Conservation (phyloP, 2,797 vertebrate species). For the Streptopelia turtur region DNA sequence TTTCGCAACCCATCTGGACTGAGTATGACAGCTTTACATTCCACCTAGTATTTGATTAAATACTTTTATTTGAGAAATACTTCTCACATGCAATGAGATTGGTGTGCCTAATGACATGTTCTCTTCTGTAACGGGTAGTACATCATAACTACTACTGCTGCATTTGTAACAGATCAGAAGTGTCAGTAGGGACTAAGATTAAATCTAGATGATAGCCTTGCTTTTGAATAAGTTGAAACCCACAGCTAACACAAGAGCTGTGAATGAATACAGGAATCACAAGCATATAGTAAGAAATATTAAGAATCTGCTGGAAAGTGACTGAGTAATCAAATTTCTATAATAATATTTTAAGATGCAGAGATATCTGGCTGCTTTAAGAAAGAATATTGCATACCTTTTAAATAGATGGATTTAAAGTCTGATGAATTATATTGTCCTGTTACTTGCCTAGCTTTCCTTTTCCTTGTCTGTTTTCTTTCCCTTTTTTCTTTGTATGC, state of each 20-base stretch:
- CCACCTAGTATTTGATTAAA: conserved; percentile 60
- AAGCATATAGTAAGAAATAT: background rate
- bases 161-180: background rate
- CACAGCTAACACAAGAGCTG: background rate
- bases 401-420: background rate
- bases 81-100: background rate
- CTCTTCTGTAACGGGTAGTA: background rate
- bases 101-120: background rate
- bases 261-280: background rate
- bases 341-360: background rate
- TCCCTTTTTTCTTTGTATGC: background rate
- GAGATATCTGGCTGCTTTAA: background rate
- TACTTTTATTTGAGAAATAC: conserved; percentile 58
- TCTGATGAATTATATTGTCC: background rate
- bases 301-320: background rate
- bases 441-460: background rate
- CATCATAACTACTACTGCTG: background rate
- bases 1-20: conserved; percentile 30
- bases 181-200: background rate
- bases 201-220: background rate
- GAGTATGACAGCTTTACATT: conserved; percentile 8
- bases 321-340: background rate
- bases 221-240: background rate
- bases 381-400: background rate
- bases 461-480: background rate